Base-by-base conservation (phyloP, 2,797 vertebrate species). In the Sebastes diaconus region DNA sequence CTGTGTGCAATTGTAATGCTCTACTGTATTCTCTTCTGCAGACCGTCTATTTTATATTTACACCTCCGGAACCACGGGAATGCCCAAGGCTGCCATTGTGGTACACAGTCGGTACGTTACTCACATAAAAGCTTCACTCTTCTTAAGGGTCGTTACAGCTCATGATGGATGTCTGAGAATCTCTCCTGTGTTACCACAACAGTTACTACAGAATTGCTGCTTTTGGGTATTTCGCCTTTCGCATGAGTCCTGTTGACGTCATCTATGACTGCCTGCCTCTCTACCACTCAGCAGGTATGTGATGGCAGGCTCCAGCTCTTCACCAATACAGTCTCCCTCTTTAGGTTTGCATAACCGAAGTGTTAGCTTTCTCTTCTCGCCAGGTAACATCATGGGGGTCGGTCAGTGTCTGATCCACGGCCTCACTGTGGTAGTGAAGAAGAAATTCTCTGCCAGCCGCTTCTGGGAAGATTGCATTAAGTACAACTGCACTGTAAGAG, bases 401-500 rank as follows among this genome's bases (percentile, higher is more conserved):
- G 98, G 98, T 7, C 98, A 99, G 90, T 97, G 97, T 87, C 88
- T 99, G 22, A 91, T 99, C 84, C 94, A 98, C 0, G 98, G 98
- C 27, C 87, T 98, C 86, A 99, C 98, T 0, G 97, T 98, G 32
- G 97, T 99, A n/a, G 96, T 99, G 84, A 96, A 97, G 89, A 97
- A 93, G 94, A 99, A 99, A 84, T 99, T 99, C 90, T 99, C 98
- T 0, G 98, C 98, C 79, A 98, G 97, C 83, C 96, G 96, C 79
- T 99, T 99, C 95, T 99, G 98, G 98, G 98, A 99, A 2, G 98
- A 99, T 87, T 99, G 97, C 58, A 92, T 96, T 65, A 96, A 97
- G 81, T 94, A 98, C 93, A 95, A 97, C 89, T 99, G 98, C 93
- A 98, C 97, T 78, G 98, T 98, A 94, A 97, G 97, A 57, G 64